phyloP scores from a whole-genome alignment of 1,140 invertebrate species.

The Neodiprion pinetum region DNA sequence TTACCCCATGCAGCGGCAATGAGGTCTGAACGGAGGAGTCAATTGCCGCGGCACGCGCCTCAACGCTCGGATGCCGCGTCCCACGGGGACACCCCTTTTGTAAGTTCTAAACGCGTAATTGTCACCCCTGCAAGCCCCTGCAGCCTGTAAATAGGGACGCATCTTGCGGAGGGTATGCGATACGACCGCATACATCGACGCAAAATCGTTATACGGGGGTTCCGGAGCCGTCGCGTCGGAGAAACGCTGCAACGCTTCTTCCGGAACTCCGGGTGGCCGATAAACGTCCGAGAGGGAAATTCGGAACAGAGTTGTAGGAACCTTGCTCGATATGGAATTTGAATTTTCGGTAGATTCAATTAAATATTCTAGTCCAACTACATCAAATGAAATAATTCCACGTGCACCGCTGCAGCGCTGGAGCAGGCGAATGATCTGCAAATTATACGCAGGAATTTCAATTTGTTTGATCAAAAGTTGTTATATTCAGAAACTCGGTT shows the following conservation, averaged over 20 bases:
- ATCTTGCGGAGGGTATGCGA: neutral
- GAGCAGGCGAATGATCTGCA: too few species aligned
- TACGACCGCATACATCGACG: neutral
- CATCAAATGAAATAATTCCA: too few species aligned
- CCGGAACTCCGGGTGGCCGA: neutral
- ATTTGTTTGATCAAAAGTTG: too few species aligned
- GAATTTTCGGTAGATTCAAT: too few species aligned
- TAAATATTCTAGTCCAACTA: too few species aligned
- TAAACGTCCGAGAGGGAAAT: too few species aligned
- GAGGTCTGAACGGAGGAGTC: slow-evolving; percentile 15
- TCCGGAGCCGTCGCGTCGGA: neutral
- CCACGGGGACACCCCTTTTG: slow-evolving; percentile 49
- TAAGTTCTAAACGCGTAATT: slow-evolving; percentile 53
- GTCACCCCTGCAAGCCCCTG: slow-evolving; percentile 35
- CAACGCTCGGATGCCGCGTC: slow-evolving; percentile 42
- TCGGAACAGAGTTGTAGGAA: too few species aligned
- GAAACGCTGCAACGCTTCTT: neutral
- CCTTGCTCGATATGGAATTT: too few species aligned
- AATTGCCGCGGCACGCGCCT: slow-evolving; percentile 48
- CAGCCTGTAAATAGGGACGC: neutral
- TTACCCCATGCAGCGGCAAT: too few species aligned
- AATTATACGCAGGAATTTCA: too few species aligned
- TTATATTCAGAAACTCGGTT: too few species aligned
- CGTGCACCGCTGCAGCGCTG: too few species aligned
- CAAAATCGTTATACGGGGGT: neutral